Base-by-base conservation (phyloP, 2,888 invertebrate genomes). In the Cheilosia pagana region DNA sequence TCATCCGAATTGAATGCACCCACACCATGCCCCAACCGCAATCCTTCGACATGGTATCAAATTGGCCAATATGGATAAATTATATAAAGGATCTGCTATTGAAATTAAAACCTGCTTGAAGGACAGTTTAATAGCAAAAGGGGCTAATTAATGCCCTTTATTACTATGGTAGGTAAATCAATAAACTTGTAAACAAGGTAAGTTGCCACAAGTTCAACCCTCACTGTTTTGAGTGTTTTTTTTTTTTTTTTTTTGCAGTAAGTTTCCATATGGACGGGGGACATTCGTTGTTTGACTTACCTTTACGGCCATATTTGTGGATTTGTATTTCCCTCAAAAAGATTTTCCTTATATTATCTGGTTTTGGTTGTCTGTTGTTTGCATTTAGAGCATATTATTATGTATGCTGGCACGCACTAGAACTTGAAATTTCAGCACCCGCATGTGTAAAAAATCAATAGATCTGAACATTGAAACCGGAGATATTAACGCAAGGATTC, bases 111-210 rank as follows among this genome's bases (percentile, higher is more conserved):
- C 8, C 16, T 7, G 43, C 19, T 16, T 7, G n/a, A 3, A 41
- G 4, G 16, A 1, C 0, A 8, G 5, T n/a, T 28, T 28, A 6
- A 28, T n/a, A 14, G n/a, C n/a, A 28, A 2, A 31, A 28, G 5
- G 52, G n/a, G 52, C 28, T 52, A 19, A 14, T 50, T 35, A 14
- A 10, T 31, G 2, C 5, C 5, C 7, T 50, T 19, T 50, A 19
- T n/a, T 2, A n/a, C n/a, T n/a, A n/a, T n/a, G n/a, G n/a, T n/a
- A 23, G 39, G 25, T 53, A 65, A 65, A 65, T 65, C 65, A 25
- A 65, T 65, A 65, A 1, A 39, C 16, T 16, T 65, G 65, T 53
- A 65, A 65, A 65, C 65, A 65, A 65, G 52, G 21, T 10, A 10
- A 5, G 12, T 8, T 2, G 45, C 21, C 35, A 25, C 52, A 65